Evolutionary conservation across 1,140 invertebrate species (phyloP), one percentile per base, ranked within the genome.

Genomic region (Magallana ariakensis): DNA sequence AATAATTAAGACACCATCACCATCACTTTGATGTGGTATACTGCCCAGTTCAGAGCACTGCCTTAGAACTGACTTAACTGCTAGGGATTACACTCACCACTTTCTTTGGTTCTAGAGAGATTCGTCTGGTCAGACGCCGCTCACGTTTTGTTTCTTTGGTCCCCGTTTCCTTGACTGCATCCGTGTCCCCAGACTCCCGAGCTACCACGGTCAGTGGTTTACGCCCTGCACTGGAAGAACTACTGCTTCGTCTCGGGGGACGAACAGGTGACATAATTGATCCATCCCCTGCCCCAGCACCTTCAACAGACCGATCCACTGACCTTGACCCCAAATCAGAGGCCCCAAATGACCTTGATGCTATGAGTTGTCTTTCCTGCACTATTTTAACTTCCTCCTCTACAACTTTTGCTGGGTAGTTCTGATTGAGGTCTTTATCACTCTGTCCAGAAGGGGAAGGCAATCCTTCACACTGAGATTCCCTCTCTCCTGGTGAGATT

Each of bases 311-410:
- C 66, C 22, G 22, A 13, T 26, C 66, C 33, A 26, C 1, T 33
- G 66, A 75, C 13, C 66, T 75, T 26, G 22, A 75, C 22, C 66
- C 66, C 9, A 75, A 4, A 75, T 75, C 66, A 33, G 66, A 33
- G 4, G 66, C 22, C 33, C 66, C 66, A 10, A 75, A 13, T 75
- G 66, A 75, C 66, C 66, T 75, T 75, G 66, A 19, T 13, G 13
- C 19, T 33, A 19, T 26, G 66, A 75, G 66, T 75, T 75, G 22
- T 26, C 11, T 75, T 75, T 75, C 66, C 22, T 75, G 66, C 66
- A 33, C 66, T 33, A 6, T 26, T 26, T 26, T 75, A 26, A 75
- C 66, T 10, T 70, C 19, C 10, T 70, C 62, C 19, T 75, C 66
- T 75, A 26, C 13, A 7, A 19, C 66, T 26, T 75, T 33, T 75